Percentiles rank a stretch among this genome's conserved stretches.
Conservation (phyloP, 1,140 invertebrate species). For the Rhynchophorus ferrugineus region DNA sequence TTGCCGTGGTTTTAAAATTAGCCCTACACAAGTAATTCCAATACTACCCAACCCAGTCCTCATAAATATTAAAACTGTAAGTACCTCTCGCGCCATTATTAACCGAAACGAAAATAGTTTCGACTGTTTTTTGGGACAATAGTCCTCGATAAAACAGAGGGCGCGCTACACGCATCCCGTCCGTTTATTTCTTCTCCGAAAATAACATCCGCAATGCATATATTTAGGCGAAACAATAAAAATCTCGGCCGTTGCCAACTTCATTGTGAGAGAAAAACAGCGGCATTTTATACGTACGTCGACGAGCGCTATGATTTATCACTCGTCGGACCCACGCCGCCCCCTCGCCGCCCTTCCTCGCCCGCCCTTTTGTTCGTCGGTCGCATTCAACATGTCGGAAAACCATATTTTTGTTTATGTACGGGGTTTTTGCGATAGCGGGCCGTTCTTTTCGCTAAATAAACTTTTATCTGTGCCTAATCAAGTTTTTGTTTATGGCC, state of each 20-base stretch:
- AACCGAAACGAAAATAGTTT: too few relatives aligned
- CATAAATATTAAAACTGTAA: too few relatives aligned
- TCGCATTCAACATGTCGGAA: slow-evolving; percentile 20
- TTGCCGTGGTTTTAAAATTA: too few relatives aligned
- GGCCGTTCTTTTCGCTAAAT: slow-evolving; percentile 18
- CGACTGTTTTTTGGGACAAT: too few relatives aligned
- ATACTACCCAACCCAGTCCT: too few relatives aligned
- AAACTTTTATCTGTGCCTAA: slow-evolving; percentile 16
- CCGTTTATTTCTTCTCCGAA: slow-evolving; percentile 7
- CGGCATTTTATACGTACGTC: slow-evolving; percentile 18
- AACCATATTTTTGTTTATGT: slow-evolving; percentile 19
- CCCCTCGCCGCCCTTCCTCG: too few relatives aligned
- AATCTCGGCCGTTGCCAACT: slow-evolving; percentile 18
- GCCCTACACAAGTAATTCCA: too few relatives aligned
- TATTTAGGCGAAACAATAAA: slow-evolving; percentile 18
- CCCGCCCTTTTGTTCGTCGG: slow-evolving; percentile 17
- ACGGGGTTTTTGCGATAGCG: slow-evolving; percentile 9
- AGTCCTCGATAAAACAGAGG: too few relatives aligned
- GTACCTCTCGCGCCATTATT: too few relatives aligned
- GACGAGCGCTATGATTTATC: slow-evolving; percentile 28
- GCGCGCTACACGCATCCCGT: too few relatives aligned
- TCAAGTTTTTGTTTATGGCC: slow-evolving; percentile 16
- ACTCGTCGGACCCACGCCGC: too few relatives aligned
- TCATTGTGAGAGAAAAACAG: slow-evolving; percentile 16
- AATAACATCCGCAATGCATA: slow-evolving; percentile 21